Conservation (phyloP, 2,797 vertebrate species). For the Micromesistius poutassou region DNA sequence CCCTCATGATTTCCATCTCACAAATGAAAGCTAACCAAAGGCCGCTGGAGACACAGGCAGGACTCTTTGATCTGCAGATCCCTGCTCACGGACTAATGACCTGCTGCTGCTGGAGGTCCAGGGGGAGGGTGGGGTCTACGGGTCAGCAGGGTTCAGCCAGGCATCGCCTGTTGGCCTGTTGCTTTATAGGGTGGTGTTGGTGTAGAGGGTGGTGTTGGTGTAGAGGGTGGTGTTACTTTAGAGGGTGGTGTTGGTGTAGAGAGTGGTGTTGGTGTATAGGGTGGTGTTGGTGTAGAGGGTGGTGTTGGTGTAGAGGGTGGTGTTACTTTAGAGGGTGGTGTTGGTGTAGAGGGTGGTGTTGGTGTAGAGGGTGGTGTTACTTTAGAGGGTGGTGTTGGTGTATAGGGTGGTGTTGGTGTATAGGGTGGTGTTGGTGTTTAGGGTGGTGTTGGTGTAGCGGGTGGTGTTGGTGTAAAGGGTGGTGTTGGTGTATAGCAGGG, state of each 20-base stretch:
- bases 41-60: not conserved
- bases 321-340: no score
- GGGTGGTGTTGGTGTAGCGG: no score
- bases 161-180: not conserved
- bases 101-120: not conserved
- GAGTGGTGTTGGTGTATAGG: no score
- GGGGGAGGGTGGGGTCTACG: conserved; percentile 29
- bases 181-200: not conserved
- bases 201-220: not conserved
- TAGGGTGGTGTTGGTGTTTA: no score
- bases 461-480: no score
- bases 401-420: not conserved
- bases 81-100: conserved; percentile 17
- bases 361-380: not conserved
- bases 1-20: not conserved
- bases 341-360: no score
- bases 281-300: no score
- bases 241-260: no score
- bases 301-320: no score
- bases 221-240: no score
- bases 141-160: conserved; percentile 35
- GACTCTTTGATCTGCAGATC: conserved; percentile 14
- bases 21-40: not conserved
- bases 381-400: not conserved
- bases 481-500: no score